These are phyloP conservation scores for Siderastrea siderea DNA, from an alignment of 92 coral and sea anemone genomes.

Conservation along the genomic window DNA sequence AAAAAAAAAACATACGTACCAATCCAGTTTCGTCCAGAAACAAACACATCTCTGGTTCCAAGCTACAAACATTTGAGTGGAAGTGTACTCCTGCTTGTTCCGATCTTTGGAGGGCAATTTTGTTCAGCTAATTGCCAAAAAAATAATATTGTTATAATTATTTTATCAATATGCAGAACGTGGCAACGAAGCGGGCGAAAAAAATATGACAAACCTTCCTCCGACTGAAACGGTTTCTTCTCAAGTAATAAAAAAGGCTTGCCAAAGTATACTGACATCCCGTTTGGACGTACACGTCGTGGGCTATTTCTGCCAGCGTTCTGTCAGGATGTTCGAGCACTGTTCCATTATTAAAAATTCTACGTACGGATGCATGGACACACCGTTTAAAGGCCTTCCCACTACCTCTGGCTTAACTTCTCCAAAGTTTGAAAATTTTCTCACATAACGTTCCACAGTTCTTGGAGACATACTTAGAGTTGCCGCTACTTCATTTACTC, in stretches of 20 bases:
- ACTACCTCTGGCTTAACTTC: not conserved
- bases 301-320: conserved; percentile 52
- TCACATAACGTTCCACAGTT: conserved; percentile 3
- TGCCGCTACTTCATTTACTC: conserved; percentile 20
- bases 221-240: not conserved
- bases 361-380: conserved; percentile 47
- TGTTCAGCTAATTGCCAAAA: too few relatives aligned
- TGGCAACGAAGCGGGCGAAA: too few relatives aligned
- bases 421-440: not conserved
- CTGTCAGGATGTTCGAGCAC: conserved; percentile 52
- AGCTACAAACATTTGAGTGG: too few relatives aligned
- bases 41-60: too few relatives aligned
- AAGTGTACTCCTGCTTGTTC: too few relatives aligned
- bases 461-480: conserved; percentile 16
- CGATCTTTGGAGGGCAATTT: too few relatives aligned
- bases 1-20: too few relatives aligned
- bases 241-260: conserved; percentile 27
- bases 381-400: conserved; percentile 1
- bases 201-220: too few relatives aligned
- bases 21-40: too few relatives aligned
- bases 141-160: too few relatives aligned
- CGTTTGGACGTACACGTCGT: conserved; percentile 18
- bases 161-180: too few relatives aligned
- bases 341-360: conserved; percentile 39
- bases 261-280: conserved; percentile 36